Base-by-base conservation (phyloP, 2,888 invertebrate species). In the Harpagoxenus sublaevis region DNA sequence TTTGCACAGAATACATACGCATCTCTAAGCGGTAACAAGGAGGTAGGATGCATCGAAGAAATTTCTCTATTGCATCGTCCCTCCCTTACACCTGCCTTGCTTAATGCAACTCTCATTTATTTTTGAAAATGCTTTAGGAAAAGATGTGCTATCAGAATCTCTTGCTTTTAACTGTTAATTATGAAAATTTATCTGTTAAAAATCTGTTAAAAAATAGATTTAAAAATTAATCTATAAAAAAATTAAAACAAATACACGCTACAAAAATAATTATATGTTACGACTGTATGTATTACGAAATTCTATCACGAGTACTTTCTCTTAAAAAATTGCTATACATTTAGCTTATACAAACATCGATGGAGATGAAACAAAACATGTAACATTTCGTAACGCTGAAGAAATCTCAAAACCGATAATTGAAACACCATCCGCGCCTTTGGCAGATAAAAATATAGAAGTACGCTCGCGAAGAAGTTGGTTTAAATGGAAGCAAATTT, bases 21-120 rank as follows among this genome's bases (percentile, higher is more conserved):
- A 74, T 78, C 85, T 79, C 68, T 90, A 74, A 87, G 86, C 62
- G 90, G 91, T 60, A 86, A 89, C 70, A 81, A 85, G 84, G 91
- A 93, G 92, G 94, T 94, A 91, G 88, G 88, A 86, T 88, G 87
- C 87, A 89, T 79, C 82, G 53, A 70, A 62, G 73, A 84, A 35
- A 45, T 81, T 71, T 42, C 45, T 60, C 42, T 62, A 75, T 84
- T 87, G 84, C 86, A 89, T 88, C 84, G 12, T 51, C 8, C 51
- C 75, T 77, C 8, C 12, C 65, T 77, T 51, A 51, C 18, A 39
- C 10, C 3, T 70, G 6, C 4, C 53, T 70, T 3, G 12, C 6
- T 28, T 28, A 28, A 31, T 18, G 4, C 28, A 74, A 9, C 5
- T 65, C 0, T 4, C 4, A 18, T 42, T 51, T 75, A 48, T 12